Percentiles rank a stretch among this genome's conserved stretches.
Conservation (phyloP, 2,888 invertebrate species). For the Hirtodrosophila duncani region DNA sequence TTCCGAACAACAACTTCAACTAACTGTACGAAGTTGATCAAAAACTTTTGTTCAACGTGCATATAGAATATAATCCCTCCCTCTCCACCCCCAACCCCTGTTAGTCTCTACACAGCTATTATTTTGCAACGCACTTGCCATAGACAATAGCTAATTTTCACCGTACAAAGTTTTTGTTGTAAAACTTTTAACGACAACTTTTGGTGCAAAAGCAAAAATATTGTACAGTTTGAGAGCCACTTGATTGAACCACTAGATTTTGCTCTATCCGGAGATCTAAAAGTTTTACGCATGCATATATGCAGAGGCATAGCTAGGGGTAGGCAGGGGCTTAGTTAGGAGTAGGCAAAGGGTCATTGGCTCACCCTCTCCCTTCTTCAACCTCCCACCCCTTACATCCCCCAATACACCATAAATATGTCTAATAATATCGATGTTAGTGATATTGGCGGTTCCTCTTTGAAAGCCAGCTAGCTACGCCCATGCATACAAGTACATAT, state of each 20-base stretch:
- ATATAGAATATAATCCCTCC: background rate
- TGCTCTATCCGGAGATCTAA: slow-evolving; percentile 1
- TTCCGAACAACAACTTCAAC: slow-evolving; percentile 15
- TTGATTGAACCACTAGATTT: too few species aligned
- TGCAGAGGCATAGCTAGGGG: too few species aligned
- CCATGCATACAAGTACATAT: too few species aligned
- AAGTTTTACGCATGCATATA: slow-evolving; percentile 1
- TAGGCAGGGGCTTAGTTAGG: too few species aligned
- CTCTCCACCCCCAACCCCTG: background rate
- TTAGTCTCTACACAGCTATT: slow-evolving; percentile 15
- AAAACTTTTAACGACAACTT: slow-evolving; percentile 25
- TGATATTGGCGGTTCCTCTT: too few species aligned
- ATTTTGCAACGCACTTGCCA: slow-evolving; percentile 26
- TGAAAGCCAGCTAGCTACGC: too few species aligned
- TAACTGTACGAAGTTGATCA: slow-evolving; percentile 30
- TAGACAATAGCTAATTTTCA: slow-evolving; percentile 48
- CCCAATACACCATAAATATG: too few species aligned
- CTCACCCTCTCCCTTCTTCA: too few species aligned
- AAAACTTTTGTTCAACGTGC: slow-evolving; percentile 32
- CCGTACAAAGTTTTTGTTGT: slow-evolving; percentile 10
- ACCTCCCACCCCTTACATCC: too few species aligned
- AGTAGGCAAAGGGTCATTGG: too few species aligned
- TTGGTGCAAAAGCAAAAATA: slow-evolving; percentile 10
- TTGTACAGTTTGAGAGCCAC: slow-evolving; percentile 33
- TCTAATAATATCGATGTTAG: too few species aligned